These are phyloP conservation scores for Heterodera carotae DNA, from an alignment of 1,140 invertebrate species.

Conservation along the genomic window DNA sequence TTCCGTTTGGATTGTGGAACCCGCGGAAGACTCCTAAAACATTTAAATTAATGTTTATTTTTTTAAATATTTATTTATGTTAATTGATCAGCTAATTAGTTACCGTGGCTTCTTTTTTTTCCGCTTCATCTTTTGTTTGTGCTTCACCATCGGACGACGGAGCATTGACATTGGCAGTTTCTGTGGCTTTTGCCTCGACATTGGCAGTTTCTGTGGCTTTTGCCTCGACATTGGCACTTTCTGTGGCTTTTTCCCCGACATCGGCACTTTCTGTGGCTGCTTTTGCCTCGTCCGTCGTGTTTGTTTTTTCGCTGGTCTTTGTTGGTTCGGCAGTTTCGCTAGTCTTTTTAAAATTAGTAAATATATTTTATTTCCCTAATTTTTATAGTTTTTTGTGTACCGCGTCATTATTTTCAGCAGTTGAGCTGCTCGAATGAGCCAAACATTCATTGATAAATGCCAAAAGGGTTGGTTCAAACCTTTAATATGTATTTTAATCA, in stretches of 20 bases:
- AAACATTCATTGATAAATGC: neutral
- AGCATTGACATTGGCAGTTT: neutral
- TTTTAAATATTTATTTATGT: neutral
- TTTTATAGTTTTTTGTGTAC: neutral
- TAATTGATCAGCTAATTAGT: neutral
- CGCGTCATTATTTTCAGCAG: neutral
- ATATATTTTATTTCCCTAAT: neutral
- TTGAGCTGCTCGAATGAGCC: neutral
- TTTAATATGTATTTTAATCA: too few species aligned
- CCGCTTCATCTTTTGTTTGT: neutral
- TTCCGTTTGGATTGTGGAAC: too few species aligned
- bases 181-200: neutral
- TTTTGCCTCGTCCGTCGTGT: too few species aligned
- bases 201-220: neutral
- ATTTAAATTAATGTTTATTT: neutral
- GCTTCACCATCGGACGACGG: neutral
- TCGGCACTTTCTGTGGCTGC: too few species aligned
- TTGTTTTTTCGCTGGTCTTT: too few species aligned
- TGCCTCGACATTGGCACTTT: neutral
- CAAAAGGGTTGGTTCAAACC: neutral
- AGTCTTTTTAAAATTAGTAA: neutral
- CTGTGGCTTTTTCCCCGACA: neutral
- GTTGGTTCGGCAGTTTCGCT: too few species aligned
- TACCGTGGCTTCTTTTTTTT: neutral
- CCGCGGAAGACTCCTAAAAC: too few species aligned